Conservation (phyloP, 92 coral and sea anemone genomes). For the Isaurus tuberculatus region DNA sequence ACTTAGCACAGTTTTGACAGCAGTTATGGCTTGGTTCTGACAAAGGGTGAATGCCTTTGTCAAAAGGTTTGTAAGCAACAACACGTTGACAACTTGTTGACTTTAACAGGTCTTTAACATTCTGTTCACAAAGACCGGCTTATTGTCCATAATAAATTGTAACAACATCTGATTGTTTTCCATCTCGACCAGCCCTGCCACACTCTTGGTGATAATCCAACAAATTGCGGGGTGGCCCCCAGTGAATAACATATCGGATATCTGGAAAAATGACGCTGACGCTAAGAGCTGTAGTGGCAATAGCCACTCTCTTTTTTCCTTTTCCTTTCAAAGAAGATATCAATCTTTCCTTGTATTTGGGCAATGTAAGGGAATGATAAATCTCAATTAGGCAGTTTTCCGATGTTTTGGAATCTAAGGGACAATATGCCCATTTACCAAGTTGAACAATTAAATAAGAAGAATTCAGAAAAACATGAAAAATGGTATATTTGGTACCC, state of each 20-base stretch:
- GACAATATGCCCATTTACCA: constrained; percentile 49
- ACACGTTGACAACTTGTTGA: constrained; percentile 63
- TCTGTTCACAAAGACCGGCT: constrained; percentile 54
- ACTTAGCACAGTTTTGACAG: constrained; percentile 14
- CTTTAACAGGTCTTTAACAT: constrained; percentile 56
- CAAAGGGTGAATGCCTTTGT: constrained; percentile 22
- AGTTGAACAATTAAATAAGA: too few species aligned
- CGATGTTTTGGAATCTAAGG: constrained; percentile 24
- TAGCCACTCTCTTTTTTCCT: constrained; percentile 44
- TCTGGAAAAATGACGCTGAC: constrained; percentile 49
- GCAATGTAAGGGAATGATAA: constrained; percentile 56
- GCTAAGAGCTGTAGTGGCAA: constrained; percentile 40
- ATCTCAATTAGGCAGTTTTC: constrained; percentile 59
- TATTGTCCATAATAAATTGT: constrained; percentile 67
- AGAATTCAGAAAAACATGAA: too few species aligned
- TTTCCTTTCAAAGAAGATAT: constrained; percentile 33
- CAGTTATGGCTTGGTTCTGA: constrained; percentile 4
- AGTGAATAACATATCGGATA: constrained; percentile 23
- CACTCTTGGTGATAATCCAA: constrained; percentile 45
- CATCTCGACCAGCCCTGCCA: constrained; percentile 43
- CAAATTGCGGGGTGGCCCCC: constrained; percentile 50
- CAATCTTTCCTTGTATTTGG: constrained; percentile 54
- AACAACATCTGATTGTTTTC: constrained; percentile 35
- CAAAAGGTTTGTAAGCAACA: constrained; percentile 69
- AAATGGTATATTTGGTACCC: too few species aligned